Evolutionary conservation across 2,113 vertebrate species (phyloP).

Genomic region (Xenopus laevis): DNA sequence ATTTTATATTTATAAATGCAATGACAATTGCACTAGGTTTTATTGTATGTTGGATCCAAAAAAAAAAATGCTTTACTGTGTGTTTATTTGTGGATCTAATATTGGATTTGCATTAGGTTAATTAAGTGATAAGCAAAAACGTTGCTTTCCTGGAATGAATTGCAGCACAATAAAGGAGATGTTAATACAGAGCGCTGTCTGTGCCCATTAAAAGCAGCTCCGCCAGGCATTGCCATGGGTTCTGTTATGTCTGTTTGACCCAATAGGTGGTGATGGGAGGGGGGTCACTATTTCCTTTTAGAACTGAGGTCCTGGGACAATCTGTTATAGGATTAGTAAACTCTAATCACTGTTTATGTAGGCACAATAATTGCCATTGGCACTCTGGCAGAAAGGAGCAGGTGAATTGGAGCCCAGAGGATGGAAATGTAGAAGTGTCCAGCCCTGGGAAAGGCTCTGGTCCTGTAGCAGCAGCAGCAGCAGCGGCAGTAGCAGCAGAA

Average conservation of each 20-base stretch:
- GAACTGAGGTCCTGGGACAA: too few relatives aligned
- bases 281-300: neutral
- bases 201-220: neutral
- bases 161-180: too few relatives aligned
- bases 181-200: too few relatives aligned
- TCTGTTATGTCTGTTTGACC: neutral
- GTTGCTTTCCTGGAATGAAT: too few relatives aligned
- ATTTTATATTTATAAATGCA: too few relatives aligned
- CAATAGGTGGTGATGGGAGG: neutral
- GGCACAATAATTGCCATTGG: neutral
- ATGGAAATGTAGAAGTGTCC: too few relatives aligned
- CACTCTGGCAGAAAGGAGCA: neutral
- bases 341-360: neutral
- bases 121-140: too few relatives aligned
- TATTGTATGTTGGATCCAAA: too few relatives aligned
- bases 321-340: neutral
- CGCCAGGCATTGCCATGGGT: neutral
- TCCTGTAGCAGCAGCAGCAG: conserved; percentile 60
- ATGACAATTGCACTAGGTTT: too few relatives aligned
- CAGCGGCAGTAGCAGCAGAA: conserved; percentile 54
- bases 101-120: too few relatives aligned
- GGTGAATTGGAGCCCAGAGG: neutral
- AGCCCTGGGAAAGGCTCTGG: conserved; percentile 30
- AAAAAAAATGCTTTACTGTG: too few relatives aligned
- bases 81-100: too few relatives aligned